Base-by-base conservation (phyloP, 2,113 vertebrate species). In the Strigops habroptila region DNA sequence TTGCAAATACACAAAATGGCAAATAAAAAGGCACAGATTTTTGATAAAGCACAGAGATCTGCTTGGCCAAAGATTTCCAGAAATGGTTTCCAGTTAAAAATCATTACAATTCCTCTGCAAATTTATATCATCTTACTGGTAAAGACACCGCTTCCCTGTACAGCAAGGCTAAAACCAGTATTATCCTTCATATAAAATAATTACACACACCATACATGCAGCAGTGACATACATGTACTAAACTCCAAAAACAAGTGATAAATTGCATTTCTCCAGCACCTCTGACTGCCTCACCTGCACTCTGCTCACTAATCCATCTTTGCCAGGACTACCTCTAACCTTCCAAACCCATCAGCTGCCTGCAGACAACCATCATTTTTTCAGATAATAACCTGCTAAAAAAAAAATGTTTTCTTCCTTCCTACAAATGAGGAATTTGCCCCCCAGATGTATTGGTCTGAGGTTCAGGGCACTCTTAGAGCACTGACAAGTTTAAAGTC, bases 281-380 rank as follows among this genome's bases (percentile, higher is more conserved):
- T 82, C 92, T 78, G 88, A 93, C 82, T 41, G 0, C 41, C 86
- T 92, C 95, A 96, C 92, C 92, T 97, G 91, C 88, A 69, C 92
- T 93, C 86, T 96, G 92, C 88, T 70, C 93, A 92, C 83, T 97
- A 97, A 97, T 95, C 75, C 71, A 94, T 96, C 94, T 97, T 86
- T 94, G 95, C 95, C 93, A 96, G 71, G 82, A 76, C 87, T 96
- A 90, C 87, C 81, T 87, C 92, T 82, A 95, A 95, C 95, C 90
- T 95, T 91, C 92, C 91, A 96, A 92, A 94, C 92, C 88, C 76
- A 94, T 96, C 95, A 93, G 74, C 75, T 91, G 52, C 67, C 93
- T 79, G 77, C 83, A 95, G 92, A 94, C 93, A 95, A 93, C 86
- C 23, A 76, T 93, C 83, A 88, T 97, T 94, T 95, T 95, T 93